Evolutionary conservation across 1,140 invertebrate genomes (phyloP).

Genomic region (Sipha flava): DNA sequence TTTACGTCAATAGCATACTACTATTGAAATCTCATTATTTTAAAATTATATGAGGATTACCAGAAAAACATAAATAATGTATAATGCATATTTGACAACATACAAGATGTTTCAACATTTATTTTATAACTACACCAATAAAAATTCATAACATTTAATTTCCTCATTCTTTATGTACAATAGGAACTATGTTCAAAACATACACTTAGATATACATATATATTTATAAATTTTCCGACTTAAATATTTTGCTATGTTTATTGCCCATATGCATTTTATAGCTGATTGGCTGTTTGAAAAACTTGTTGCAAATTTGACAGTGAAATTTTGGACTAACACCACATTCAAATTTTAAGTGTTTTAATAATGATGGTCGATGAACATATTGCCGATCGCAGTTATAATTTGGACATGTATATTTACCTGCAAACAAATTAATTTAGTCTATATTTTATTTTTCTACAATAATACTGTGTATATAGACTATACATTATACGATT

Average conservation of each 20-base stretch:
- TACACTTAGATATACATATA: neutral
- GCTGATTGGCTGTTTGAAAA: slow-evolving; percentile 16
- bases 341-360: slow-evolving; percentile 45
- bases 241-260: slow-evolving; percentile 4
- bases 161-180: neutral
- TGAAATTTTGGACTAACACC: slow-evolving; percentile 34
- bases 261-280: slow-evolving; percentile 19
- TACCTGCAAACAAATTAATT: slow-evolving; percentile 13
- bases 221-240: neutral
- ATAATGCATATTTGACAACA: neutral
- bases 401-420: slow-evolving; percentile 30
- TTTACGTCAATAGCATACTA: too few relatives aligned
- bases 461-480: neutral
- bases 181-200: neutral
- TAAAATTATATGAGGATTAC: neutral
- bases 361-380: slow-evolving; percentile 36
- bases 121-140: neutral
- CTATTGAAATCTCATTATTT: neutral
- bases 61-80: neutral
- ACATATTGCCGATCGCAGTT: slow-evolving; percentile 33
- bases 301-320: slow-evolving; percentile 32
- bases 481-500: neutral
- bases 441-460: neutral
- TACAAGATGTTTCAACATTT: neutral
- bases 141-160: neutral